Conservation (phyloP, 2,797 vertebrate genomes). For the Cirrhinus molitorella region DNA sequence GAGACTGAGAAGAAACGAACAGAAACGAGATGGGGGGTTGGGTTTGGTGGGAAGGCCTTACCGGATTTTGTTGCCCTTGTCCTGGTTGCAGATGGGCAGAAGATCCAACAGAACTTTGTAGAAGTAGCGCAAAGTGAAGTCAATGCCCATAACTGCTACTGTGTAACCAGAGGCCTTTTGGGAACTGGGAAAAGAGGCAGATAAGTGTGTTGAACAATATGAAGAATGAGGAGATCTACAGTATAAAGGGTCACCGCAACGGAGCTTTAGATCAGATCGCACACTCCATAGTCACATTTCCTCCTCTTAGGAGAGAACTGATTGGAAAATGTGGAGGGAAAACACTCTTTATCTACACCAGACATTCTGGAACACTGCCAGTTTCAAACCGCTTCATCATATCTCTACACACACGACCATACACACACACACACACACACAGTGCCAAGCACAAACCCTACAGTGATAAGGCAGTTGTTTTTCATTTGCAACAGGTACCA, state of each 20-base stretch:
- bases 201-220: conserved; percentile 8
- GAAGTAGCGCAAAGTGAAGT: conserved; percentile 97
- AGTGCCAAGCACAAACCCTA: conserved; percentile 10
- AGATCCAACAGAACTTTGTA: conserved; percentile 97
- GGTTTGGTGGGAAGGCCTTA: conserved; percentile 64
- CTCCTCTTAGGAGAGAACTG: conserved; percentile 24
- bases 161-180: conserved; percentile 92
- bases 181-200: conserved; percentile 73
- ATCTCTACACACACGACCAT: conserved; percentile 22
- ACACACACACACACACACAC: conserved; percentile 12
- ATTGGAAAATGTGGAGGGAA: not conserved
- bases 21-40: not conserved
- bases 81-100: conserved; percentile 95
- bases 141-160: conserved; percentile 96
- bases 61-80: conserved; percentile 98
- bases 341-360: conserved; percentile 38
- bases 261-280: conserved; percentile 11
- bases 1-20: conserved; percentile 7
- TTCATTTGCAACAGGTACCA: conserved; percentile 16
- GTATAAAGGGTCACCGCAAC: not conserved
- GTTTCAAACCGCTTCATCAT: conserved; percentile 37
- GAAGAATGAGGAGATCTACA: conserved; percentile 11
- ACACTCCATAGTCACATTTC: conserved; percentile 14
- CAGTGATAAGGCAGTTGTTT: conserved; percentile 13
- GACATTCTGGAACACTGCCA: conserved; percentile 30